Percentiles rank a stretch among this genome's conserved stretches.
Evolutionary conservation across 2,797 vertebrate species (phyloP).

Genomic region (Falco naumanni): DNA sequence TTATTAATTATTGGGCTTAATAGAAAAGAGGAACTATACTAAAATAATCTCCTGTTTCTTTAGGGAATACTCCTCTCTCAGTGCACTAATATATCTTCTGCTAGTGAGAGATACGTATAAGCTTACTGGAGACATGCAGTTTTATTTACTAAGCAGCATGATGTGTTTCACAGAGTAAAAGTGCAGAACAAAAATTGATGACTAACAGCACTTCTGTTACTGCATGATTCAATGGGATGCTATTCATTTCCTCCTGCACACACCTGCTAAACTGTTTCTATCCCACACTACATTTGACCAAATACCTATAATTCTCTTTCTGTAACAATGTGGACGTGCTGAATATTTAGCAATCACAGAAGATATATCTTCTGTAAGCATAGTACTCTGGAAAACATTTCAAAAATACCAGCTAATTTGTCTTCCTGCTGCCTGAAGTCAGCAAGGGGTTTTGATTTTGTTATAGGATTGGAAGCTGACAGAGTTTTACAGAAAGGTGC

Average conservation of each 20-base stretch:
- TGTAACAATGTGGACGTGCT: neutral
- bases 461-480: neutral
- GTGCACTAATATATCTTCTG: neutral
- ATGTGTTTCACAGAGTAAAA: neutral
- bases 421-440: neutral
- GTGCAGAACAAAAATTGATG: neutral
- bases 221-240: neutral
- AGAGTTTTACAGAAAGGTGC: neutral
- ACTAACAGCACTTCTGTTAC: neutral
- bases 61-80: neutral
- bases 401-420: neutral
- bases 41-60: neutral
- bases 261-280: neutral
- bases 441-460: neutral
- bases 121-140: neutral
- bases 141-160: neutral
- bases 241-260: neutral
- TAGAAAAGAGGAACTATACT: neutral
- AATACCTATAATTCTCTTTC: neutral
- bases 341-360: neutral
- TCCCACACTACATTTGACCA: neutral
- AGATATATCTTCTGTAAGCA: neutral
- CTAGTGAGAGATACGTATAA: neutral
- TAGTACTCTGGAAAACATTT: neutral
- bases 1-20: constrained; percentile 12